These are phyloP conservation scores for Eurystomus glaucurus DNA, from an alignment of 2,797 vertebrate genomes.

Conservation along the genomic window DNA sequence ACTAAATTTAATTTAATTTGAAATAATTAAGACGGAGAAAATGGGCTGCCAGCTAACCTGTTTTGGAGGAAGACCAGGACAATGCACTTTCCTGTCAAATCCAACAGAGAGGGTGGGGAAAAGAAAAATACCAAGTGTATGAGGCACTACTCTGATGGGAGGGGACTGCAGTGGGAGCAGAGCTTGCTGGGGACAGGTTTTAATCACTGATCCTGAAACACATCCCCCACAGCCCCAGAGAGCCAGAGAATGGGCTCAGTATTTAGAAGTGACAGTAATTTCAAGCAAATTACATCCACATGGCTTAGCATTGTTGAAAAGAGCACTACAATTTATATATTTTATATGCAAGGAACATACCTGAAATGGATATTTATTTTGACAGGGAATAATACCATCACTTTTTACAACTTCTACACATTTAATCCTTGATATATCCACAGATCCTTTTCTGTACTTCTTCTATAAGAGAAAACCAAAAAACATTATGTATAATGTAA, in stretches of 20 bases:
- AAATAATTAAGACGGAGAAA: not conserved
- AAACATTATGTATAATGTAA: not conserved
- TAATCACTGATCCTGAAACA: not conserved
- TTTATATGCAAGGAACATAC: slow-evolving; percentile 76
- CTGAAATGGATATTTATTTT: slow-evolving; percentile 97
- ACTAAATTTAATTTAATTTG: not conserved
- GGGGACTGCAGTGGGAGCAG: not conserved
- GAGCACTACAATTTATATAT: not conserved
- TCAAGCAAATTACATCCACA: not conserved
- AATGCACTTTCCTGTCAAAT: not conserved
- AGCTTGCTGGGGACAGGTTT: not conserved
- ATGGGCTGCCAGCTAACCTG: not conserved
- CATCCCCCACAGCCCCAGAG: not conserved
- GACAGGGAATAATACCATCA: slow-evolving; percentile 90
- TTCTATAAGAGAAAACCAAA: slow-evolving; percentile 82
- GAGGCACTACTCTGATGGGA: fast-evolving
- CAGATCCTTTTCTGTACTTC: slow-evolving; percentile 90
- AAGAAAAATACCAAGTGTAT: not conserved
- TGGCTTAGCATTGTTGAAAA: not conserved
- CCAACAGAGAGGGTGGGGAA: not conserved
- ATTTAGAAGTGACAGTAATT: not conserved
- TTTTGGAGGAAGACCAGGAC: not conserved
- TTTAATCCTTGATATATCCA: slow-evolving; percentile 91
- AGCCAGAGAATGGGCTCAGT: not conserved
- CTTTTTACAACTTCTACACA: slow-evolving; percentile 95